phyloP scores from a whole-genome alignment of 2,797 vertebrate genomes.

The Oophaga sylvatica region DNA sequence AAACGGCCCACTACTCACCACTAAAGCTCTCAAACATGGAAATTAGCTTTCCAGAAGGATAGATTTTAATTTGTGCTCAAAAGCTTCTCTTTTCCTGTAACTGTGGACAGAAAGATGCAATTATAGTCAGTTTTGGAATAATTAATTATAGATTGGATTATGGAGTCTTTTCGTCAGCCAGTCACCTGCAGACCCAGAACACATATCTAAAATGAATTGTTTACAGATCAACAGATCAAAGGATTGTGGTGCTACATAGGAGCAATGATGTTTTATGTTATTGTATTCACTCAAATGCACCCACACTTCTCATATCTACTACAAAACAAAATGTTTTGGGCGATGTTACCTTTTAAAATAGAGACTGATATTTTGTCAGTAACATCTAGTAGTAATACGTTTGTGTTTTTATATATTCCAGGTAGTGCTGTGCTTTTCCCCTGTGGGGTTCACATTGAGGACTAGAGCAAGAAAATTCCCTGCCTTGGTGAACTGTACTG shows the following conservation, averaged over 20 bases:
- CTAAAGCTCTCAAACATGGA: no score
- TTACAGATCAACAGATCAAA: background rate
- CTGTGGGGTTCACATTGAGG: constrained; percentile 77
- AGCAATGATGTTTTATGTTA: background rate
- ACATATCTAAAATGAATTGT: no score
- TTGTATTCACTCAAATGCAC: background rate
- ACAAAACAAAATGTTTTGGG: background rate
- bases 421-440: constrained; percentile 81
- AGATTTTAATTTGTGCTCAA: no score
- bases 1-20: no score
- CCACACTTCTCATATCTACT: background rate
- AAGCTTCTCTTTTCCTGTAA: no score
- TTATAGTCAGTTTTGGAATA: no score
- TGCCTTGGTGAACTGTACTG: constrained; percentile 75
- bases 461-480: constrained; percentile 76
- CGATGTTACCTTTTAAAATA: background rate
- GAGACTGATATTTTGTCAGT: background rate
- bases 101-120: no score
- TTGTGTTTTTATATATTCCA: constrained; percentile 58
- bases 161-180: no score
- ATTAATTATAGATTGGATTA: no score
- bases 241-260: background rate
- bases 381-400: background rate
- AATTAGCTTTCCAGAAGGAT: no score
- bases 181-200: no score